phyloP scores from a whole-genome alignment of 2,797 vertebrate genomes.

The Lindbergichthys nudifrons region DNA sequence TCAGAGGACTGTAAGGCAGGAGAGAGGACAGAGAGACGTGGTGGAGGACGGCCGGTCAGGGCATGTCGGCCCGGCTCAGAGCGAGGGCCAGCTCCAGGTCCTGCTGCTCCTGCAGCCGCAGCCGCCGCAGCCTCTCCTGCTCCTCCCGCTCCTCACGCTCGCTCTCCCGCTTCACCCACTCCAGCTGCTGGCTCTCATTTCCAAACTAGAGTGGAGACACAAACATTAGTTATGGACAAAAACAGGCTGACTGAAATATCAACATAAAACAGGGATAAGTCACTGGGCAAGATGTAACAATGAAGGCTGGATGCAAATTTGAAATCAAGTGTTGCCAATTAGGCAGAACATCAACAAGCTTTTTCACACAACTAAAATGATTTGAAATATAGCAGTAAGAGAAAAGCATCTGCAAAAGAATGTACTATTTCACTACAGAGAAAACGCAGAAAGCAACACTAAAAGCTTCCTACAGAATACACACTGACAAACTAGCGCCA shows the following conservation, averaged over 20 bases:
- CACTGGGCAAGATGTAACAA: constrained; percentile 7
- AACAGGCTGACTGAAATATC: constrained; percentile 7
- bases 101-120: constrained; percentile 92
- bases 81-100: constrained; percentile 96
- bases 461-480: constrained; percentile 26
- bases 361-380: constrained; percentile 13
- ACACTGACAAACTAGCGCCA: constrained; percentile 13
- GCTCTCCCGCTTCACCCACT: constrained; percentile 95
- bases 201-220: constrained; percentile 85
- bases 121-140: constrained; percentile 88
- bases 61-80: constrained; percentile 94
- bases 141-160: constrained; percentile 92
- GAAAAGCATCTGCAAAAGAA: constrained; percentile 12
- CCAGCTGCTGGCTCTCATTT: constrained; percentile 95
- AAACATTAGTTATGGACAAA: constrained; percentile 34
- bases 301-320: constrained; percentile 26
- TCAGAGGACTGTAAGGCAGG: constrained; percentile 10
- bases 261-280: constrained; percentile 15
- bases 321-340: constrained; percentile 38
- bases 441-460: constrained; percentile 31
- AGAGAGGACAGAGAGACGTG: constrained; percentile 19
- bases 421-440: constrained; percentile 33
- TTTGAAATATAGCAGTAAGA: background rate
- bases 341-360: constrained; percentile 14
- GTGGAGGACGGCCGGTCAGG: constrained; percentile 75